A percentile compares a stretch with the other conserved stretches of the same genome.
These are phyloP conservation scores for Cryptotis parvus DNA, from an alignment of 2,113 vertebrate genomes.

Conservation along the genomic window DNA sequence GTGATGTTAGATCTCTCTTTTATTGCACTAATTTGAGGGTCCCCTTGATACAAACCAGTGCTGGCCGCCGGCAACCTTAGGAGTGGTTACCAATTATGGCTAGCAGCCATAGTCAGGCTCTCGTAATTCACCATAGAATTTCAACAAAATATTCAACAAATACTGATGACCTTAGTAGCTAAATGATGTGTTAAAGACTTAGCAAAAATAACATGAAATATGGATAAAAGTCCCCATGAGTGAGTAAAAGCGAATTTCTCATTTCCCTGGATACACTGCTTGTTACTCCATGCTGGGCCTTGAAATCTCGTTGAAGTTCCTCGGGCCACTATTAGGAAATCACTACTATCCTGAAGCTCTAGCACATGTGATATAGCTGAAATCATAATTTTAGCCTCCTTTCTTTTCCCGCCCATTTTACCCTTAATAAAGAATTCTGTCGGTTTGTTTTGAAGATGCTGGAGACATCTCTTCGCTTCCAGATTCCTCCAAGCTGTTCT, in stretches of 20 bases:
- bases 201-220: background rate
- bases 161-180: background rate
- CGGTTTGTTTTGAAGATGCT: constrained; percentile 90
- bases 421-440: constrained; percentile 54
- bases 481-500: constrained; percentile 94
- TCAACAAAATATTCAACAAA: background rate
- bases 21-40: background rate
- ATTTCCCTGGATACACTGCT: background rate
- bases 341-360: background rate
- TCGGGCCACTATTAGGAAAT: too few relatives aligned
- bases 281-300: background rate
- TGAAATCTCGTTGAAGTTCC: constrained; percentile 41
- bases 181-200: background rate
- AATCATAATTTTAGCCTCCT: background rate
- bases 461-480: constrained; percentile 97
- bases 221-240: background rate
- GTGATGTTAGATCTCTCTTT: background rate
- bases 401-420: constrained; percentile 32
- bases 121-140: background rate
- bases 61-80: background rate
- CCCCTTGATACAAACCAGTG: background rate
- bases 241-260: background rate
- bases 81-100: background rate
- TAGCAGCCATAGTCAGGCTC: background rate
- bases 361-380: background rate